phyloP scores from a whole-genome alignment of 2,113 vertebrate genomes.

The Rhineura floridana region DNA sequence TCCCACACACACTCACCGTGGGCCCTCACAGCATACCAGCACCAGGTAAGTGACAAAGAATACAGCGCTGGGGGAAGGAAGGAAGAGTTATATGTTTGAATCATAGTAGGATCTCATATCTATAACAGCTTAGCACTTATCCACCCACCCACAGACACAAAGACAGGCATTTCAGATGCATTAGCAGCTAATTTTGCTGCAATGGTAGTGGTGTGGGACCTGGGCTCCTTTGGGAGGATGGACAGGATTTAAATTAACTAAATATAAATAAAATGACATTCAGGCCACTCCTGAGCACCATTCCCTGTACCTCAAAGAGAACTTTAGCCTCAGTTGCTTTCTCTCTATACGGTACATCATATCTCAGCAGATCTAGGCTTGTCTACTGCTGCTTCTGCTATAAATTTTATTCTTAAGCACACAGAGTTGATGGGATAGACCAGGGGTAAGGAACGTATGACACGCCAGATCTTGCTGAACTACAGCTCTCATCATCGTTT shows the following conservation, averaged over 20 bases:
- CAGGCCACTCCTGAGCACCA: background rate
- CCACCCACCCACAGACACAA: fast-evolving
- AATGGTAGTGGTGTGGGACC: too few species aligned
- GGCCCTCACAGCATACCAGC: constrained; percentile 88
- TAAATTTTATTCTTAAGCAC: background rate
- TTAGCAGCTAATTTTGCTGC: background rate
- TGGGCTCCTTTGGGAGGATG: too few species aligned
- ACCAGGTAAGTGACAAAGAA: constrained; percentile 88
- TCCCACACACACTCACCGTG: constrained; percentile 81
- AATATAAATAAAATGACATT: background rate
- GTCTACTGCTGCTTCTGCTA: background rate
- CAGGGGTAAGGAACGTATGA: background rate
- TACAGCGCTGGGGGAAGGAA: constrained; percentile 78
- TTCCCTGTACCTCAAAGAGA: background rate
- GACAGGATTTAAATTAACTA: too few species aligned
- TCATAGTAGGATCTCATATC: background rate
- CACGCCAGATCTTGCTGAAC: too few species aligned
- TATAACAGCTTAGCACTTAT: background rate
- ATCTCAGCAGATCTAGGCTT: background rate
- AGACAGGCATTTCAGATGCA: background rate
- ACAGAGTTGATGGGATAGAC: background rate
- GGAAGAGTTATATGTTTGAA: background rate
- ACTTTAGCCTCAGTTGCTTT: background rate
- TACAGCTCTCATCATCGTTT: too few species aligned
- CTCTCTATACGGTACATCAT: background rate